Evolutionary conservation across 2,797 vertebrate genomes (phyloP).

Genomic region (Tadarida brasiliensis): DNA sequence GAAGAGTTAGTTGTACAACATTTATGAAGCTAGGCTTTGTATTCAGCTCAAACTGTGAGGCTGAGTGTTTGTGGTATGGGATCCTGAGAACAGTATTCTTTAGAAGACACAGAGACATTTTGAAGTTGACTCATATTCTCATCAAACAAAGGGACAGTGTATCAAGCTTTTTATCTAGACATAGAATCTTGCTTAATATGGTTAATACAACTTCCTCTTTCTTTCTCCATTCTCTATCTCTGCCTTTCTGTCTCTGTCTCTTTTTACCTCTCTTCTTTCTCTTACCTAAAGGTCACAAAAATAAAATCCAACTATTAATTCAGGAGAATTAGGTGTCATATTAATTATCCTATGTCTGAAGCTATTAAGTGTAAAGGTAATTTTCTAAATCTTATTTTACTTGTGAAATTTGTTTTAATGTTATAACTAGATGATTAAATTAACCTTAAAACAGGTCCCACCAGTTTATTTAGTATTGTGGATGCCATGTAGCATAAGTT

Average conservation of each 20-base stretch:
- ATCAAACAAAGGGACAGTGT: background rate
- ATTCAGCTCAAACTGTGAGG: slow-evolving; percentile 51
- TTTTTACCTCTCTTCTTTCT: background rate
- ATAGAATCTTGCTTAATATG: background rate
- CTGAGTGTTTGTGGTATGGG: background rate
- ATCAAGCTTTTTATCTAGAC: background rate
- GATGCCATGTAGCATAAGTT: background rate
- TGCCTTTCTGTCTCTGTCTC: background rate
- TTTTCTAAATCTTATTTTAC: background rate
- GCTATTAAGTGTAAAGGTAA: background rate
- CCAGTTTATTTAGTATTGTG: background rate
- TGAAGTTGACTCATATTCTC: background rate
- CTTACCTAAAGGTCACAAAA: background rate
- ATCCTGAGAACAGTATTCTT: background rate
- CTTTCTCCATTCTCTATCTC: background rate
- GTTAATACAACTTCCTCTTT: background rate
- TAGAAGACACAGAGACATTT: background rate
- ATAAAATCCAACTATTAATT: slow-evolving; percentile 16
- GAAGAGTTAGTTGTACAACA: slow-evolving; percentile 82
- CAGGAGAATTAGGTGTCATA: background rate
- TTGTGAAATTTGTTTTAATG: slow-evolving; percentile 17
- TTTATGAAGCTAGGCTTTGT: slow-evolving; percentile 72
- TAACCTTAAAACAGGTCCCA: background rate
- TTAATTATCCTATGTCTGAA: background rate
- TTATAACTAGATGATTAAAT: background rate